Conservation (phyloP, 2,888 invertebrate species). For the Epinotia ramella region DNA sequence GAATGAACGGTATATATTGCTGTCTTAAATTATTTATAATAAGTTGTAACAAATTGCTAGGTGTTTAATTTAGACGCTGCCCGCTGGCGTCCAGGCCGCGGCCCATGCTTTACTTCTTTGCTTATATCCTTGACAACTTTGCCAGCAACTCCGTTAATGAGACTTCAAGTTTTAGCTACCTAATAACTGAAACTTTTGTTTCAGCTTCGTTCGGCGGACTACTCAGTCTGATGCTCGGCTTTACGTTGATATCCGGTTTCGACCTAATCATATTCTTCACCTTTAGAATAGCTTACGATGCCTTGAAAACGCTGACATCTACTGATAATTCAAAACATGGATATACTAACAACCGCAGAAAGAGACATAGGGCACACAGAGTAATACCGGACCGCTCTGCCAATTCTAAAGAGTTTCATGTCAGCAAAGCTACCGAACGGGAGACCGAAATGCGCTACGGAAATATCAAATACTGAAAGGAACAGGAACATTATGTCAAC, state of each 20-base stretch:
- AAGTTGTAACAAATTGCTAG: too few species aligned
- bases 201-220: conserved; percentile 90
- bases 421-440: conserved; percentile 20
- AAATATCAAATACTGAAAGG: conserved; percentile 24
- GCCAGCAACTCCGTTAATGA: background rate
- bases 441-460: conserved; percentile 31
- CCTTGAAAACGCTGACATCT: conserved; percentile 16
- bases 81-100: too few species aligned
- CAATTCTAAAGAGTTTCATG: background rate
- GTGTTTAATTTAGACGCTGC: too few species aligned
- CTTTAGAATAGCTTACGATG: conserved; percentile 79
- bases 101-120: background rate
- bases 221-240: conserved; percentile 88
- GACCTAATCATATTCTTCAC: conserved; percentile 88
- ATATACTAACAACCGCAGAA: background rate
- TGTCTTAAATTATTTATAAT: too few species aligned
- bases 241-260: conserved; percentile 88
- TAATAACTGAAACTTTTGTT: conserved; percentile 48
- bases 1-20: too few species aligned
- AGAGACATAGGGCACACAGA: conserved; percentile 14
- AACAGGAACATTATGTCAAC: background rate
- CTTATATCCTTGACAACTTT: background rate
- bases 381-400: conserved; percentile 1
- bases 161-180: background rate
- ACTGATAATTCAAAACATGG: background rate